Evolutionary conservation across 2,113 vertebrate species (phyloP), one percentile per base, ranked within the genome.

Genomic region (Herpailurus yagouaroundi): DNA sequence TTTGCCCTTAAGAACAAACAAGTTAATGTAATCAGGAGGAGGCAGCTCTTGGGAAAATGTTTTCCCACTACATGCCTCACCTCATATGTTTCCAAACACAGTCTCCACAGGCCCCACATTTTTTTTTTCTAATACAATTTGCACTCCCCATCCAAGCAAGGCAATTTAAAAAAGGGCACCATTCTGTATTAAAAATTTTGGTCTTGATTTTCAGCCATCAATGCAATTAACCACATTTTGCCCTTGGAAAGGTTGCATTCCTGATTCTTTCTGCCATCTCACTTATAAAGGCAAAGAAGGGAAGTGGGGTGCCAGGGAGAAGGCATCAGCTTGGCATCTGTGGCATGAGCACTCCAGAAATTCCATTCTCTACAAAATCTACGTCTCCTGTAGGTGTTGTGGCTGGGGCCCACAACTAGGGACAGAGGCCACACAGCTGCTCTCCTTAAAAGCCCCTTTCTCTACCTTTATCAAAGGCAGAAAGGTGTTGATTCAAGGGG

Each of bases 111-210:
- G 45, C 81, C 71, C 87, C 55, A 92, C 92, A 68, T 89, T 81
- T 82, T 93, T 92, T 92, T 48, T 97, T 97, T 96, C 95, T 97
- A 89, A 96, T 73, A 36, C 38, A 97, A 94, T 97, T 98, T 92
- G 85, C 18, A 98, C 73, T 98, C 45, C 45, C 41, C 74, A 94
- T 96, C 68, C 97, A 95, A 98, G 98, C 97, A 98, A 96, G 84
- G 36, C 50, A 96, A 57, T 90, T 71, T 97, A 68, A 98, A 98
- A 98, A 98, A 97, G 74, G 95, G 71, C 38, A 98, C 2, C 74
- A 66, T 57, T 98, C 79, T 96, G 36, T 89, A 97, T 96, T 97
- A 97, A 85, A 36, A 45, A 80, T 29, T 79, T 98, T 81, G 77
- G 64, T 97, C 96, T 98, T 97, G 77, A 93, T 96, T 98, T 76